These are phyloP conservation scores for Adelges cooleyi DNA, from an alignment of 1,140 invertebrate species.

Conservation along the genomic window DNA sequence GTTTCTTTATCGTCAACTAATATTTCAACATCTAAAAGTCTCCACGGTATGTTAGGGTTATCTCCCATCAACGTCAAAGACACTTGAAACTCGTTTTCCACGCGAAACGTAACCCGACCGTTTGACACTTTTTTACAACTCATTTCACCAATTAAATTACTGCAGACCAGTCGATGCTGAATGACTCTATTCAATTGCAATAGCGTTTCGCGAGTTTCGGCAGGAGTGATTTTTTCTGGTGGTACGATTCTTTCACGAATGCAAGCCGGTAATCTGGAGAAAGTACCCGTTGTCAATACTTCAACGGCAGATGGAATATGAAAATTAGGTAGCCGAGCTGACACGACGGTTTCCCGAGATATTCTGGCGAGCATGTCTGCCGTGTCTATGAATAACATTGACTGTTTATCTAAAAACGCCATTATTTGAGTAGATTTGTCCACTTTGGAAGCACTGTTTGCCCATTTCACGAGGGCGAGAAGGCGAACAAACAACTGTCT, in stretches of 20 bases:
- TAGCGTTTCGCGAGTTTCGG: constrained; percentile 74
- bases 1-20: constrained; percentile 95
- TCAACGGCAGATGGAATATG: constrained; percentile 96
- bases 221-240: constrained; percentile 76
- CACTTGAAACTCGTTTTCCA: constrained; percentile 93
- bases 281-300: constrained; percentile 90
- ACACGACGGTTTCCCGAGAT: constrained; percentile 87
- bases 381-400: constrained; percentile 89
- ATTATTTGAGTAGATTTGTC: constrained; percentile 95
- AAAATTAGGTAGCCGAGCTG: constrained; percentile 90
- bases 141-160: constrained; percentile 85
- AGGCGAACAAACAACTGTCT: constrained; percentile 88
- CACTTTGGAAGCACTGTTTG: constrained; percentile 90
- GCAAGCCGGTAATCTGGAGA: constrained; percentile 80
- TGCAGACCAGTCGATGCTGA: constrained; percentile 83
- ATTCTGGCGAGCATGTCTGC: constrained; percentile 90
- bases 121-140: constrained; percentile 83
- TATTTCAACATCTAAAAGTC: constrained; percentile 86
- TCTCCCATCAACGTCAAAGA: constrained; percentile 96
- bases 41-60: constrained; percentile 81
- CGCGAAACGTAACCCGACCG: constrained; percentile 88
- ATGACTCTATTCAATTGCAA: constrained; percentile 86
- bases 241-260: constrained; percentile 90
- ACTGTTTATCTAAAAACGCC: constrained; percentile 93
- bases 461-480: constrained; percentile 94